Evolutionary conservation across 2,888 invertebrate genomes (phyloP), one percentile per base, ranked within the genome.

Genomic region (Sinopyrophorus schimmeli): DNA sequence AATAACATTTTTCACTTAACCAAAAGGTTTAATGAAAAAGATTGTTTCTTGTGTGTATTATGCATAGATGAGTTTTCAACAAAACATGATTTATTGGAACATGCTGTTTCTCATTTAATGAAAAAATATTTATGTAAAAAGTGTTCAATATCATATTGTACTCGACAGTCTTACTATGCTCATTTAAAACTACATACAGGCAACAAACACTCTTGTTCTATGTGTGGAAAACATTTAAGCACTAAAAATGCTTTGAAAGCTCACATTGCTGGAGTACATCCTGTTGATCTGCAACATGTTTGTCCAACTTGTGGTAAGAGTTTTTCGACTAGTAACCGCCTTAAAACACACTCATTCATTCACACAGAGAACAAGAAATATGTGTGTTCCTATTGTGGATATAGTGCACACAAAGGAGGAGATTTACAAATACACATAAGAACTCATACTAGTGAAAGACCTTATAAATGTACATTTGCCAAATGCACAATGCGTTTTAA

Each of bases 181-280:
- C 59, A 60, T 37, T 34, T 54, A 34, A 56, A 55, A 39, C 43
- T 51, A 31, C 59, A 61, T 39, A 34, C 47, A 4, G 53, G 53
- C 23, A 53, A 53, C 27, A 53, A 54, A 32, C 55, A 58, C 41
- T 43, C 54, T 11, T 66, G 66, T 39, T 47, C 54, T 24, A 39
- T 60, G n/a, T 66, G 66, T 48, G 61, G 61, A 9, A 63, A 64
- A 46, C 49, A 51, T 42, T 57, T 63, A 38, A 59, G 55, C 16
- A 57, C 54, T 11, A 56, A 57, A 21, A 55, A 57, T 39, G 57
- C 58, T n/a, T 41, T 66, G 21, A 60, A 60, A 39, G 57, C 54
- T 5, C 64, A 64, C 35, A 48, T 62, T 4, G 44, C 49, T 27
- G 58, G 61, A 9, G 57, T 60, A 12, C 66, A 66, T 46, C 54